phyloP scores from a whole-genome alignment of 2,113 vertebrate species.

The Naja naja region DNA sequence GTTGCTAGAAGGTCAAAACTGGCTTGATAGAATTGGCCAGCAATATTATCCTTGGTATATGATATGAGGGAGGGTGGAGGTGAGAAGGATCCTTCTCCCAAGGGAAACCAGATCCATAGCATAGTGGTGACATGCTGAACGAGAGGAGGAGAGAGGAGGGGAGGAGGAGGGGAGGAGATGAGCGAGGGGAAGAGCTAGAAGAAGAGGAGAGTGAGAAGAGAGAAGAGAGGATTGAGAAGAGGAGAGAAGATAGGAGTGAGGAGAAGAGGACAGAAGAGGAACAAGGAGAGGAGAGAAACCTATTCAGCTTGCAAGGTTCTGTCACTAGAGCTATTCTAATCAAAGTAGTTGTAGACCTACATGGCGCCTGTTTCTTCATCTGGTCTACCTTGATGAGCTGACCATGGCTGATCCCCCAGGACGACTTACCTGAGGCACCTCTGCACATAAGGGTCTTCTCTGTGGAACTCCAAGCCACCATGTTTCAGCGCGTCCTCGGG shows the following conservation, averaged over 20 bases:
- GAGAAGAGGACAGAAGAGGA: too few relatives aligned
- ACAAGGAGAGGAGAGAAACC: not conserved
- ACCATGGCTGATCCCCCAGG: not conserved
- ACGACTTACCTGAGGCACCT: slow-evolving; percentile 79
- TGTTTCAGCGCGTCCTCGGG: slow-evolving; percentile 87
- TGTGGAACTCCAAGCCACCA: slow-evolving; percentile 79
- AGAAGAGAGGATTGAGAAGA: too few relatives aligned
- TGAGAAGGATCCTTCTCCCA: not conserved
- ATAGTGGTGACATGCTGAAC: not conserved
- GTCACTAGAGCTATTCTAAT: not conserved
- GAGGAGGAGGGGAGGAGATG: too few relatives aligned
- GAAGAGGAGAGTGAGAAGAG: too few relatives aligned
- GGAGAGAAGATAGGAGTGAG: too few relatives aligned
- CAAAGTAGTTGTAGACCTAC: not conserved
- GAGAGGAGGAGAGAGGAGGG: too few relatives aligned
- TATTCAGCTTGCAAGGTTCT: not conserved
- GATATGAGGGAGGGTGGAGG: not conserved
- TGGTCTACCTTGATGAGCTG: not conserved
- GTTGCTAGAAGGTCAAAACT: not conserved
- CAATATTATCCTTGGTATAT: not conserved
- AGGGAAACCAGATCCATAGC: not conserved
- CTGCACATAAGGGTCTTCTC: slow-evolving; percentile 83
- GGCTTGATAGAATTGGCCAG: not conserved
- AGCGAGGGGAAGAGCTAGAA: too few relatives aligned
- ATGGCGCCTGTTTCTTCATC: not conserved